Evolutionary conservation across 2,113 vertebrate genomes (phyloP).

Genomic region (Ptyas mucosa): DNA sequence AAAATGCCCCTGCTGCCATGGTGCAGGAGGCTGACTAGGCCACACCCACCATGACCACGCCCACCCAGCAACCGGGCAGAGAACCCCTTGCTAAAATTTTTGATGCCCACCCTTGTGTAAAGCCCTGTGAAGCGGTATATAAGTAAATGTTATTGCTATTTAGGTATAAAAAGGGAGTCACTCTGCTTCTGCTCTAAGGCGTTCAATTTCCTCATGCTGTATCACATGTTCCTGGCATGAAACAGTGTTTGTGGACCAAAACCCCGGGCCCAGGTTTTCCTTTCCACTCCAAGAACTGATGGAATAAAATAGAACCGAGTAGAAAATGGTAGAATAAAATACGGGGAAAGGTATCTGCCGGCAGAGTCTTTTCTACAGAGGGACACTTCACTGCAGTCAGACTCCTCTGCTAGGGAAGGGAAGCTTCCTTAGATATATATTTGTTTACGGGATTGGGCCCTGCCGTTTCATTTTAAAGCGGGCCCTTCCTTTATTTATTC

Average conservation of each 20-base stretch:
- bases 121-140: no score
- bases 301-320: neutral
- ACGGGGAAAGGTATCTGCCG: neutral
- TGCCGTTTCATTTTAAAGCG: constrained; percentile 32
- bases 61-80: no score
- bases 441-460: constrained; percentile 27
- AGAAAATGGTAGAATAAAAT: neutral
- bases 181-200: neutral
- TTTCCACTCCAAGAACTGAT: neutral
- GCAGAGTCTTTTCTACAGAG: neutral
- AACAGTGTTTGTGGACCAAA: neutral
- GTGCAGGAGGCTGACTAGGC: no score
- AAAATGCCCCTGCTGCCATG: no score
- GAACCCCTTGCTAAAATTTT: no score
- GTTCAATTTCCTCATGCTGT: neutral
- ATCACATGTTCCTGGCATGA: neutral
- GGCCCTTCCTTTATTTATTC: constrained; percentile 29
- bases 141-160: no score
- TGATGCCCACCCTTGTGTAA: no score
- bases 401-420: constrained; percentile 23
- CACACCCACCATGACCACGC: no score
- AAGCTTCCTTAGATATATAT: constrained; percentile 4
- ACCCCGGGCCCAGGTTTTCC: neutral
- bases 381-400: neutral
- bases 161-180: neutral